These are phyloP conservation scores for Eupithecia subfuscata DNA, from an alignment of 2,888 invertebrate genomes.

Conservation along the genomic window DNA sequence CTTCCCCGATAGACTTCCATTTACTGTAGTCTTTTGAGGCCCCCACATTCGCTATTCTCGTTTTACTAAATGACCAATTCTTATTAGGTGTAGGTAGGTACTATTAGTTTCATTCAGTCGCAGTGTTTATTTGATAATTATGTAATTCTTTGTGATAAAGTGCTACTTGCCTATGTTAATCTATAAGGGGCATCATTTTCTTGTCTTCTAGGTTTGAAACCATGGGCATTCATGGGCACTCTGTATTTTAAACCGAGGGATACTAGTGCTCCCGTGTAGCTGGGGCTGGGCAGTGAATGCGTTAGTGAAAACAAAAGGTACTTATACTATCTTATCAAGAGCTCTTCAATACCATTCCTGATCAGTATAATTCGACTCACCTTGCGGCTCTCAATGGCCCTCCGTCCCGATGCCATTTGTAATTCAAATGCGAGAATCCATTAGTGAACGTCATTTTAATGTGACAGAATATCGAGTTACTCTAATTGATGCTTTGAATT, in stretches of 20 bases:
- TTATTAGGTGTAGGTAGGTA: not conserved
- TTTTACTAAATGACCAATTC: not conserved
- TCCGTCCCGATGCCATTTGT: constrained; percentile 68
- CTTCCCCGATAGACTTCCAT: not conserved
- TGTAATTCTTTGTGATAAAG: not conserved
- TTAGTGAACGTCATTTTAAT: constrained; percentile 83
- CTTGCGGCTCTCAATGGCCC: constrained; percentile 25
- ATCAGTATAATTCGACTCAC: constrained; percentile 12
- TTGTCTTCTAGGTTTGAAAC: not conserved
- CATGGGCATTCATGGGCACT: too few relatives aligned
- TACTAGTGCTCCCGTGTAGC: not conserved
- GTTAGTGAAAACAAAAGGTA: not conserved
- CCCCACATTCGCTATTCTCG: not conserved
- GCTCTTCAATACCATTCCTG: not conserved
- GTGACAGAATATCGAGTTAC: constrained; percentile 83
- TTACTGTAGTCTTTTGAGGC: not conserved
- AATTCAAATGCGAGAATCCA: constrained; percentile 83
- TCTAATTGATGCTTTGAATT: constrained; percentile 77
- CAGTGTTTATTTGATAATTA: not conserved
- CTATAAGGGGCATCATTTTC: not conserved
- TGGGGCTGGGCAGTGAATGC: not conserved
- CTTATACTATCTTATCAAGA: not conserved
- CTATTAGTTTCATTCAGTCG: too few relatives aligned
- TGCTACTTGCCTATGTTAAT: not conserved
- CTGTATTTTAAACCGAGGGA: too few relatives aligned